Base-by-base conservation (phyloP, 2,888 invertebrate species). In the Sabatieria punctata region DNA sequence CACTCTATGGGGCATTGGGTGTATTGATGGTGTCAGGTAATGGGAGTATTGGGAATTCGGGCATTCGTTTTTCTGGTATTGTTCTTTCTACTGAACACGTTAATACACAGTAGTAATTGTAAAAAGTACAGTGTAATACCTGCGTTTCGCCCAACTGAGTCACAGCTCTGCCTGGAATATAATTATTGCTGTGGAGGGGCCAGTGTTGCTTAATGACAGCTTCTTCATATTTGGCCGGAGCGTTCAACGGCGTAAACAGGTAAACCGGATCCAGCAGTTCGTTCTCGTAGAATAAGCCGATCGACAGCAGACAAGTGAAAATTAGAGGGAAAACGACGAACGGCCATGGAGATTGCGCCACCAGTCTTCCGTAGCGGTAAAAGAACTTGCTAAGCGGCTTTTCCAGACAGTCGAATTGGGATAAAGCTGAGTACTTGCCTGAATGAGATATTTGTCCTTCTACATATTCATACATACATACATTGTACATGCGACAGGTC, bases 111-210 rank as follows among this genome's bases (percentile, higher is more conserved):
- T n/a, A n/a, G n/a, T n/a, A n/a, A n/a, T n/a, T n/a, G n/a, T n/a
- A n/a, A n/a, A n/a, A n/a, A n/a, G n/a, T n/a, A n/a, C n/a, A n/a
- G n/a, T n/a, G n/a, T n/a, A n/a, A n/a, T 15, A 63, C 61, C 57
- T 63, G 62, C 35, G 59, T 50, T 49, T 63, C 63, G 26, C 63
- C 33, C 36, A 56, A 55, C 49, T 61, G 59, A 21, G 63, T 61
- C 18, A 64, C 64, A n/a, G 63, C 56, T 25, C 61, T 47, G 30
- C 63, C 63, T 19, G 64, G 64, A 24, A 65, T 57, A 52, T 61
- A 64, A 42, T 56, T 59, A 42, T 59, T 57, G 39, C 58, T 54
- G 40, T 55, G 50, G 15, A 62, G 49, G 26, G 64, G 64, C 63
- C 63, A 63, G 38, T 60, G 56, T 42, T 63, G 60, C 48, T 64